These are phyloP conservation scores for Athene noctua DNA, from an alignment of 2,113 vertebrate species.

Conservation along the genomic window DNA sequence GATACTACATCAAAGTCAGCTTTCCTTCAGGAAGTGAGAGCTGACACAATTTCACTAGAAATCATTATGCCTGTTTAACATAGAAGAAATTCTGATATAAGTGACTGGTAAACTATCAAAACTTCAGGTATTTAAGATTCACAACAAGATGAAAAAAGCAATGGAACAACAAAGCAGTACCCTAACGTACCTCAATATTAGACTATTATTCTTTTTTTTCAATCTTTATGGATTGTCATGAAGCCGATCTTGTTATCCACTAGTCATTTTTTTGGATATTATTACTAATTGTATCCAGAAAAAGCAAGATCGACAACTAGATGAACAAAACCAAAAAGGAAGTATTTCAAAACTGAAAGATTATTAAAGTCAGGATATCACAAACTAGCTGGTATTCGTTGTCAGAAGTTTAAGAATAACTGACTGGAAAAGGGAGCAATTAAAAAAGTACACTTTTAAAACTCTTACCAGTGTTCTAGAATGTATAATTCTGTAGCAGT, in stretches of 20 bases:
- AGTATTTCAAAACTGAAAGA: background rate
- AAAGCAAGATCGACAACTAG: fast-evolving
- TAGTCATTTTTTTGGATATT: background rate
- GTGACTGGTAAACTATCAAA: background rate
- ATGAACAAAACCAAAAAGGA: background rate
- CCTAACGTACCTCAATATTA: background rate
- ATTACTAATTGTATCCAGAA: background rate
- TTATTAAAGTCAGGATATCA: background rate
- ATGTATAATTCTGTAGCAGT: fast-evolving
- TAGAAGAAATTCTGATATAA: background rate
- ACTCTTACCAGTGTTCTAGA: background rate
- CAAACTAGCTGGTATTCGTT: background rate
- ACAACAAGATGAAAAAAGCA: background rate
- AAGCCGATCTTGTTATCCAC: background rate
- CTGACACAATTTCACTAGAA: background rate
- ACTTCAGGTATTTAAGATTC: background rate
- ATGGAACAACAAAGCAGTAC: background rate
- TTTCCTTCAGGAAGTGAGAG: background rate
- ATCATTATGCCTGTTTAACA: background rate
- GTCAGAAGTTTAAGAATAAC: background rate
- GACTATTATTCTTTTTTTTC: background rate
- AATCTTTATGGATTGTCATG: background rate
- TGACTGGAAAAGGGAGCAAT: background rate
- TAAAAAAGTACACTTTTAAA: background rate
- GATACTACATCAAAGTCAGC: background rate